Evolutionary conservation across 2,113 vertebrate genomes (phyloP).

Genomic region (Cheilinus undulatus): DNA sequence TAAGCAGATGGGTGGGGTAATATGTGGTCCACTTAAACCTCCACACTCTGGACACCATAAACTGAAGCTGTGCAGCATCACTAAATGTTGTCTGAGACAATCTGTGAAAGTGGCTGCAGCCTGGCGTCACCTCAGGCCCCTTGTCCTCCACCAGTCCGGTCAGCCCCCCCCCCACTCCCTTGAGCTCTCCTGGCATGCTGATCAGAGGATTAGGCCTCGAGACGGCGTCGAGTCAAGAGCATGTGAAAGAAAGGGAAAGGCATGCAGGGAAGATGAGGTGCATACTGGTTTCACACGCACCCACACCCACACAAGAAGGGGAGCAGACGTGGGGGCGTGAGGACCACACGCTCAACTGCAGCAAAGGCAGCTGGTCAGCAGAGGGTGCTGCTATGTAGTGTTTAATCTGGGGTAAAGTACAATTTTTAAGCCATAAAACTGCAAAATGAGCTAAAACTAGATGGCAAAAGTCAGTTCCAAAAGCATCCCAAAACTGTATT

Average conservation of each 20-base stretch:
- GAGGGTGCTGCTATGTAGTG: conserved; percentile 1
- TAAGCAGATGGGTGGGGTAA: conserved; percentile 24
- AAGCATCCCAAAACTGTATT: no score
- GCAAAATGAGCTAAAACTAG: no score
- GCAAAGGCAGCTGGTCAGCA: conserved; percentile 4
- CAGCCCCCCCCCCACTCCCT: not conserved
- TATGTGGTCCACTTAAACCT: not conserved
- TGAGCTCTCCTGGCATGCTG: conserved; percentile 79
- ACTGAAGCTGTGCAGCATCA: conserved; percentile 59
- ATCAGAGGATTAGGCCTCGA: conserved; percentile 84
- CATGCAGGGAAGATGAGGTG: conserved; percentile 54
- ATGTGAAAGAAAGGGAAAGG: conserved; percentile 63
- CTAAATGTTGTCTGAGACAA: conserved; percentile 74
- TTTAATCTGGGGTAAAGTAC: not conserved
- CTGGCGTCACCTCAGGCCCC: conserved; percentile 42
- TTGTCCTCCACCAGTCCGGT: conserved; percentile 21
- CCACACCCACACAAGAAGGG: conserved; percentile 34
- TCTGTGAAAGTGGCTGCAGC: conserved; percentile 61
- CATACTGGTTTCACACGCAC: conserved; percentile 61
- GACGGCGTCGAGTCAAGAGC: conserved; percentile 76
- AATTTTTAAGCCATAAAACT: no score
- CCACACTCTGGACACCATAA: conserved; percentile 54
- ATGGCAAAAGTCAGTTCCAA: not conserved
- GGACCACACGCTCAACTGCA: conserved; percentile 49
- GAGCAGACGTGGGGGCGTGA: not conserved